A percentile compares a stretch with the other conserved stretches of the same genome.
Conservation (phyloP, 2,797 vertebrate species). For the Chloroceryle inda region DNA sequence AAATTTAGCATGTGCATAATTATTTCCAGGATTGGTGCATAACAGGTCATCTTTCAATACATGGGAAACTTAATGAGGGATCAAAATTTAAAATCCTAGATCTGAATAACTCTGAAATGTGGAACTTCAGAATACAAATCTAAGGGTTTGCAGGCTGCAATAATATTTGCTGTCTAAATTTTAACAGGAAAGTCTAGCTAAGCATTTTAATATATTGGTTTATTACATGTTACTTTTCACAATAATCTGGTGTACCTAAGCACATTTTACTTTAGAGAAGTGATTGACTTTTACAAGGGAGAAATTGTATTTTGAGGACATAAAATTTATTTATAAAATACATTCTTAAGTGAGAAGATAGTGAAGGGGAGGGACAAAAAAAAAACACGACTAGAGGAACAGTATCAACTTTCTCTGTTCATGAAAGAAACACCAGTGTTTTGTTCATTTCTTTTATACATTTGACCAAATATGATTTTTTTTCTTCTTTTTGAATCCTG, state of each 20-base stretch:
- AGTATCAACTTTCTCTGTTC: not conserved
- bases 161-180: not conserved
- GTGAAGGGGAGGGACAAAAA: not conserved
- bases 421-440: not conserved
- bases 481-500: not conserved
- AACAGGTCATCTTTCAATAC: not conserved
- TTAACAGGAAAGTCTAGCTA: not conserved
- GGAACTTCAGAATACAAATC: not conserved
- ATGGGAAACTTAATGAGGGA: not conserved
- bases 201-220: not conserved
- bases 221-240: not conserved
- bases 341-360: not conserved
- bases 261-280: not conserved
- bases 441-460: not conserved
- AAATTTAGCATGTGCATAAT: not conserved
- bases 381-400: rapidly evolving
- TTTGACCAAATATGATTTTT: not conserved
- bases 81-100: not conserved
- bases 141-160: not conserved
- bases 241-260: not conserved
- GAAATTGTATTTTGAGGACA: not conserved
- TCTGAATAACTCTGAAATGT: not conserved
- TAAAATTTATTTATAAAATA: not conserved
- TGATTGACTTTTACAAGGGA: not conserved
- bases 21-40: not conserved